phyloP scores from a whole-genome alignment of 1,140 invertebrate species.

The Hyles euphorbiae region DNA sequence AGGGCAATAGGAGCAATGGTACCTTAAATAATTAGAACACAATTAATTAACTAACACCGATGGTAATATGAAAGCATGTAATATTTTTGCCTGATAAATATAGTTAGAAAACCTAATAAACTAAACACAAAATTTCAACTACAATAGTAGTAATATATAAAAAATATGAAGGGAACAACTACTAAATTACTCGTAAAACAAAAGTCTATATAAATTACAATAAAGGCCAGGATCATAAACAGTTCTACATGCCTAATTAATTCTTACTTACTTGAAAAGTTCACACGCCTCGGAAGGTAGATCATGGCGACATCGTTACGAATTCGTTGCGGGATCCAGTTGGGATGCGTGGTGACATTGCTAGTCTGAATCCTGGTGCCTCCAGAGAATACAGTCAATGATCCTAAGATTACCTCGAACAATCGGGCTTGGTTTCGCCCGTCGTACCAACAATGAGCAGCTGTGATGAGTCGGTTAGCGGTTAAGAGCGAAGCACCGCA shows the following conservation, averaged over 20 bases:
- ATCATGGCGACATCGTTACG: slow-evolving; percentile 38
- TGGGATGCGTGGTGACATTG: slow-evolving; percentile 24
- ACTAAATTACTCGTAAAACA: too few species aligned
- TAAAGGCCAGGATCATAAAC: too few species aligned
- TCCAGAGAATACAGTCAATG: slow-evolving; percentile 27
- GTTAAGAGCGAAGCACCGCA: slow-evolving; percentile 36
- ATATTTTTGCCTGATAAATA: too few species aligned
- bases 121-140: too few species aligned
- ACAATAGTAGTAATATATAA: too few species aligned
- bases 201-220: too few species aligned
- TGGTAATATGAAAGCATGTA: too few species aligned
- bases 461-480: slow-evolving; percentile 30
- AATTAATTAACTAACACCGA: background rate
- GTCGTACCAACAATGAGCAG: slow-evolving; percentile 45
- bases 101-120: too few species aligned
- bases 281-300: slow-evolving; percentile 33
- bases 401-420: slow-evolving; percentile 34
- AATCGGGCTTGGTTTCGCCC: slow-evolving; percentile 26
- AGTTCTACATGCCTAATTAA: background rate
- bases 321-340: slow-evolving; percentile 20
- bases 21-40: slow-evolving; percentile 17
- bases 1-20: slow-evolving; percentile 29
- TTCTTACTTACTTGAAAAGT: slow-evolving; percentile 38
- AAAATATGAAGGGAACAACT: too few species aligned
- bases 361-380: slow-evolving; percentile 26